Base-by-base conservation (phyloP, 1,140 invertebrate genomes). In the Zaprionus davidi region DNA sequence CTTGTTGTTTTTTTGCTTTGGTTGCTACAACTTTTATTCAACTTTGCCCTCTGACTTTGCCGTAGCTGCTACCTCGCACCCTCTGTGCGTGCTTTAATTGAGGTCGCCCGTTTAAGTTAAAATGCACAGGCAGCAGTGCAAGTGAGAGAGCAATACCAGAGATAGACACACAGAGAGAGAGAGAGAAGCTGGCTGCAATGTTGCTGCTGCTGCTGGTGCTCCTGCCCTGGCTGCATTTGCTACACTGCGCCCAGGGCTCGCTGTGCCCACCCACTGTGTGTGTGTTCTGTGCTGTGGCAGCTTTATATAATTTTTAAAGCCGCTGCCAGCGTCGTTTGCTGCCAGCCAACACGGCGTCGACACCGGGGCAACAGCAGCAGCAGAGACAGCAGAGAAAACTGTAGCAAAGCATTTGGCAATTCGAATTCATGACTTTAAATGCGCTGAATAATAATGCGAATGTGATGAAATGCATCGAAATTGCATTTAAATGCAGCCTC, bases 21-120 rank as follows among this genome's bases (percentile, higher is more conserved):
- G 7, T 31, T 34, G 66, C 81, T 75, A 76, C 65, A 90, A 87
- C 82, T 85, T 90, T 82, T 84, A 81, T 91, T 88, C 83, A 91
- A 90, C 87, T 90, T 90, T 91, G 87, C 87, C 87, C 87, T 90
- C 88, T 91, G 87, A 91, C 81, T 90, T 90, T 90, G 81, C 75
- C 71, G 26, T 36, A 22, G 71, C 44, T 51, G 12, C 65, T 31
- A 49, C 31, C n/a, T 15, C 28, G 56, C 31, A 53, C 31, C 20
- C 53, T 17, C 57, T 41, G 70, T 73, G 36, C 59, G 51, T 63
- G 59, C 79, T 90, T 91, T 91, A 91, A 91, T 91, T 91, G 90
- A 91, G 90, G 90, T 91, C 90, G 90, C 82, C 75, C 78, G 80
- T 75, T 91, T 79, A 86, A 91, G 78, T 85, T 84, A 87, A 80